Percentiles rank a stretch among this genome's conserved stretches.
phyloP scores from a whole-genome alignment of 1,140 invertebrate species.

The Trialeurodes vaporariorum region DNA sequence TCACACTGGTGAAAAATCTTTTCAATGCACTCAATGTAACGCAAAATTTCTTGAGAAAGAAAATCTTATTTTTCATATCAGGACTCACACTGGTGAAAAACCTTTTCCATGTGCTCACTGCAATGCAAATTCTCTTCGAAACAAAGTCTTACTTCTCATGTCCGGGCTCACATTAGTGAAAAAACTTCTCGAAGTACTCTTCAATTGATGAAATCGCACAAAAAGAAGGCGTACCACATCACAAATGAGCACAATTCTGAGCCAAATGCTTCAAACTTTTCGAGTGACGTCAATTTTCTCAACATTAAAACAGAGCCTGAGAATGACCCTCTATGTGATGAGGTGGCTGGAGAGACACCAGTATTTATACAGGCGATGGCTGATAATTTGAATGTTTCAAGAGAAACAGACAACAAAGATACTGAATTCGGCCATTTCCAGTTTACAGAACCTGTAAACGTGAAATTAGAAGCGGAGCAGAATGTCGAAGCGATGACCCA shows the following conservation, averaged over 20 bases:
- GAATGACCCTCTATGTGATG: too few relatives aligned
- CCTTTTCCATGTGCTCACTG: neutral
- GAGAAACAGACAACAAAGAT: too few relatives aligned
- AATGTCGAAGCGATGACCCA: too few relatives aligned
- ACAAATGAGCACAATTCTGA: conserved; percentile 11
- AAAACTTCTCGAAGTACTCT: conserved; percentile 12
- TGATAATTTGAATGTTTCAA: too few relatives aligned
- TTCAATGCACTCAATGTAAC: conserved; percentile 13
- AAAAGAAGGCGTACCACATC: neutral
- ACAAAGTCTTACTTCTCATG: neutral
- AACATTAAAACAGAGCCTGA: too few relatives aligned
- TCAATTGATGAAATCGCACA: conserved; percentile 10
- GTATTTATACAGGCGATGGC: too few relatives aligned
- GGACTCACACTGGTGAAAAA: conserved; percentile 9
- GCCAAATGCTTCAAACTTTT: conserved; percentile 62
- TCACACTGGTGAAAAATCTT: conserved; percentile 13
- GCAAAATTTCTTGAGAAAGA: conserved; percentile 11
- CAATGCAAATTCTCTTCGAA: neutral
- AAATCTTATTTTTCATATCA: neutral
- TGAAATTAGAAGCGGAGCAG: too few relatives aligned
- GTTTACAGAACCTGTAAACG: too few relatives aligned
- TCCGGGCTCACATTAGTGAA: conserved; percentile 5
- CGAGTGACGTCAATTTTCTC: too few relatives aligned
- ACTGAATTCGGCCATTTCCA: too few relatives aligned
- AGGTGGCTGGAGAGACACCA: too few relatives aligned